Evolutionary conservation across 2,888 invertebrate species (phyloP).

Genomic region (Drosophila conformis): DNA sequence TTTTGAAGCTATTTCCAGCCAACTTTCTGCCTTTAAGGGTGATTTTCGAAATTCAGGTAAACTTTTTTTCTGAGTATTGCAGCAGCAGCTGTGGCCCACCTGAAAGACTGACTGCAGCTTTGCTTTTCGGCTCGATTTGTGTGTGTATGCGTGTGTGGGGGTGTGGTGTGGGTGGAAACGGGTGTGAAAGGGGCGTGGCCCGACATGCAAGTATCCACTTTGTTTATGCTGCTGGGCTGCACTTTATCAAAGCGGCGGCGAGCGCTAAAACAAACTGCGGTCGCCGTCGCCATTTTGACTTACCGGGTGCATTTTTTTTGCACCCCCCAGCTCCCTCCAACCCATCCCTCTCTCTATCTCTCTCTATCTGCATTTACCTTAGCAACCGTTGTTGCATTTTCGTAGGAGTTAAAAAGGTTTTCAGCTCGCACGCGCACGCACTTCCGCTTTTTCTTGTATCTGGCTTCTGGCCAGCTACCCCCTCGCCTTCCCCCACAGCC

Average conservation of each 20-base stretch:
- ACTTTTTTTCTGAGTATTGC: background rate
- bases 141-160: background rate
- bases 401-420: conserved; percentile 59
- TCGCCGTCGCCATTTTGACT: conserved; percentile 71
- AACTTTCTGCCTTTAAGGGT: background rate
- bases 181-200: conserved; percentile 5
- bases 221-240: conserved; percentile 78
- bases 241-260: conserved; percentile 73
- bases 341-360: background rate
- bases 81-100: conserved; percentile 1
- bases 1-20: background rate
- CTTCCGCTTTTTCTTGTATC: conserved; percentile 72
- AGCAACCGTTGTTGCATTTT: conserved; percentile 47
- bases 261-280: conserved; percentile 72
- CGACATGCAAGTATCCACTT: conserved; percentile 57
- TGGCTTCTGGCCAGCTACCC: conserved; percentile 13
- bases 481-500: background rate
- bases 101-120: conserved; percentile 6
- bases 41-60: background rate
- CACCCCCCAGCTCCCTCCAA: too few species aligned
- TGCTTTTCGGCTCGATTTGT: conserved; percentile 9
- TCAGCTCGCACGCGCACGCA: conserved; percentile 66
- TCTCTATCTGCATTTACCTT: too few species aligned
- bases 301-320: conserved; percentile 22
- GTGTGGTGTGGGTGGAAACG: background rate